These are phyloP conservation scores for Trididemnum nubilum DNA, from an alignment of 23 tunicate genomes.

Conservation along the genomic window DNA sequence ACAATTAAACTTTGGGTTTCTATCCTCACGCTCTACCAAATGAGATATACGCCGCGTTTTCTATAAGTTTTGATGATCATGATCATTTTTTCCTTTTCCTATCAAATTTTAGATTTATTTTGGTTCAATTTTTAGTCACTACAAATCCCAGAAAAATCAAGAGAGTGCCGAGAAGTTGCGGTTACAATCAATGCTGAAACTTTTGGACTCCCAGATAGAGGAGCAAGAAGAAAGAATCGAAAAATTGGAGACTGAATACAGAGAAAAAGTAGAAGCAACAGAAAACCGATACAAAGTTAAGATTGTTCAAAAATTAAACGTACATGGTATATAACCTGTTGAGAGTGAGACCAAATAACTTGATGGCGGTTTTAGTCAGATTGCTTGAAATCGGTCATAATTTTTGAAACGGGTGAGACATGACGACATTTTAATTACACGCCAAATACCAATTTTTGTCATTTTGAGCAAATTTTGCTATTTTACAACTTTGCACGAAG, in stretches of 20 bases:
- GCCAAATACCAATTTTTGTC: background rate
- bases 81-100: too few species aligned
- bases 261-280: constrained; percentile 14
- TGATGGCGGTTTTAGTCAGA: too few species aligned
- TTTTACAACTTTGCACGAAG: background rate
- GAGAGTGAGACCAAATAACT: too few species aligned
- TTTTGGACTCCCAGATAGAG: constrained; percentile 33
- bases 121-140: constrained; percentile 37
- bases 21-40: background rate
- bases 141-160: constrained; percentile 45
- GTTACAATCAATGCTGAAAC: constrained; percentile 26
- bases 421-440: background rate
- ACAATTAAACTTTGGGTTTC: too few species aligned
- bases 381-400: too few species aligned
- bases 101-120: too few species aligned
- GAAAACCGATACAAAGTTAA: constrained; percentile 46
- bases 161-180: constrained; percentile 31
- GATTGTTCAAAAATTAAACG: too few species aligned
- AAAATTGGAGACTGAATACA: constrained; percentile 31
- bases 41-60: too few species aligned
- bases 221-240: constrained; percentile 59
- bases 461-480: background rate
- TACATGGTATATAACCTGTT: too few species aligned
- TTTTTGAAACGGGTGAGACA: background rate
- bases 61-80: too few species aligned